Evolutionary conservation across 1,140 invertebrate genomes (phyloP).

Genomic region (Eurosta solidaginis): DNA sequence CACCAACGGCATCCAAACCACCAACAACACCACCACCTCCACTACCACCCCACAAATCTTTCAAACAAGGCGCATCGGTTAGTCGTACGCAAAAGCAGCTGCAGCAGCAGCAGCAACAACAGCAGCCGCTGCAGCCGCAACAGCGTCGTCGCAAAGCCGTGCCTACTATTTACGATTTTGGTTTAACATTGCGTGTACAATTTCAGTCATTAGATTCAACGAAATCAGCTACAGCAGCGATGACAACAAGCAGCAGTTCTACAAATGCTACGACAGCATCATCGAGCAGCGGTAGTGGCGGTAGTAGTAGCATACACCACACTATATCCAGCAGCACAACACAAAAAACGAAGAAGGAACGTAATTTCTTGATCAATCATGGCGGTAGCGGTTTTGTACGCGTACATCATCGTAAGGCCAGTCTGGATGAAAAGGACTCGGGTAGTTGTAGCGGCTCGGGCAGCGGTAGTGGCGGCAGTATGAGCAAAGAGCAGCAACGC

Average conservation of each 20-base stretch:
- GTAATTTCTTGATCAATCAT: slow-evolving; percentile 34
- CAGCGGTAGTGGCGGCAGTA: slow-evolving; percentile 39
- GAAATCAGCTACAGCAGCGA: slow-evolving; percentile 48
- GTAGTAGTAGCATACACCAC: slow-evolving; percentile 36
- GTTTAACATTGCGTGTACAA: slow-evolving; percentile 51
- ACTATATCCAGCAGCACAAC: slow-evolving; percentile 35
- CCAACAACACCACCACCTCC: slow-evolving; percentile 34
- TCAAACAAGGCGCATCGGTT: slow-evolving; percentile 33
- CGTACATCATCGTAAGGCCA: slow-evolving; percentile 46
- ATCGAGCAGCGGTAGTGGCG: slow-evolving; percentile 35
- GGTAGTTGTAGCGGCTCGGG: slow-evolving; percentile 41
- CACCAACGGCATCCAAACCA: slow-evolving; percentile 24
- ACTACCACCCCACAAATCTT: slow-evolving; percentile 28
- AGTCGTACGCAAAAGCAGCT: slow-evolving; percentile 32
- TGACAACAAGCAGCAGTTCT: slow-evolving; percentile 50
- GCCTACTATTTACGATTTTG: slow-evolving; percentile 53
- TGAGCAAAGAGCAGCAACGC: slow-evolving; percentile 43
- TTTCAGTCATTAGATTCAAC: slow-evolving; percentile 58
- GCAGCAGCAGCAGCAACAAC: slow-evolving; percentile 33
- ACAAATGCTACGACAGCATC: slow-evolving; percentile 46
- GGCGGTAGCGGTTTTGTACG: slow-evolving; percentile 28
- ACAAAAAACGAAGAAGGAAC: slow-evolving; percentile 33
- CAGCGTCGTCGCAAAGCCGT: slow-evolving; percentile 50
- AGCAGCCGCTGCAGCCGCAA: slow-evolving; percentile 33
- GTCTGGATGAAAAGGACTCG: slow-evolving; percentile 55